Evolutionary conservation across 2,113 vertebrate genomes (phyloP).

Genomic region (Anarrhichthys ocellatus): DNA sequence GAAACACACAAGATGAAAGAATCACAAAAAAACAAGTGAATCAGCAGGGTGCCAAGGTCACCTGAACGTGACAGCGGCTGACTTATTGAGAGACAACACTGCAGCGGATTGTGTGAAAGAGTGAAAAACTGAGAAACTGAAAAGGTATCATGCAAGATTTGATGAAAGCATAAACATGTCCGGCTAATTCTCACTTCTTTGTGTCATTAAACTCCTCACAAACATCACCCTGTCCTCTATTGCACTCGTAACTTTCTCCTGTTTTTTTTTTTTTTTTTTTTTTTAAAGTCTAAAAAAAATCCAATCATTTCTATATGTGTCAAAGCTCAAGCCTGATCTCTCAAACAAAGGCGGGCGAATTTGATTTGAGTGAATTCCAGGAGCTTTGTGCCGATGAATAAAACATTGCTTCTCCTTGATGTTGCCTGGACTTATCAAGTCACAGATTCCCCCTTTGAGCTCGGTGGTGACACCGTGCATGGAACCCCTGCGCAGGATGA

Average conservation of each 20-base stretch:
- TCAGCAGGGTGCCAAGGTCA: constrained; percentile 73
- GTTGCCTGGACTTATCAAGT: constrained; percentile 83
- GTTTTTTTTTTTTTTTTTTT: constrained; percentile 44
- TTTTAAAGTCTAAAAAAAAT: constrained; percentile 66
- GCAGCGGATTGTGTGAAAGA: constrained; percentile 8
- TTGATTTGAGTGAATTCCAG: constrained; percentile 81
- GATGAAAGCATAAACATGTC: neutral
- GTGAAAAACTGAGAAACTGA: constrained; percentile 18
- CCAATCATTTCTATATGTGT: constrained; percentile 81
- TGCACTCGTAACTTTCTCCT: constrained; percentile 36
- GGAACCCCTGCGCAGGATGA: constrained; percentile 64
- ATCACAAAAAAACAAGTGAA: constrained; percentile 68
- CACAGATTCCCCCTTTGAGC: constrained; percentile 77
- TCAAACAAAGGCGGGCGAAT: constrained; percentile 82
- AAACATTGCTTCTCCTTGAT: constrained; percentile 83
- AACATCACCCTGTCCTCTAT: neutral
- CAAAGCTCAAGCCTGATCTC: constrained; percentile 80
- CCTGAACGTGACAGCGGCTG: constrained; percentile 32
- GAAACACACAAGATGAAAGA: constrained; percentile 65
- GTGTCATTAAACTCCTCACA: constrained; percentile 10
- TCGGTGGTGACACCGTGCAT: constrained; percentile 60
- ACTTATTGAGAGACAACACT: constrained; percentile 28
- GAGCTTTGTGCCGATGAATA: constrained; percentile 84
- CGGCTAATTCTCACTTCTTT: neutral
- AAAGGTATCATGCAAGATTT: neutral